Evolutionary conservation across 2,113 vertebrate genomes (phyloP).

Genomic region (Campylorhamphus procurvoides): DNA sequence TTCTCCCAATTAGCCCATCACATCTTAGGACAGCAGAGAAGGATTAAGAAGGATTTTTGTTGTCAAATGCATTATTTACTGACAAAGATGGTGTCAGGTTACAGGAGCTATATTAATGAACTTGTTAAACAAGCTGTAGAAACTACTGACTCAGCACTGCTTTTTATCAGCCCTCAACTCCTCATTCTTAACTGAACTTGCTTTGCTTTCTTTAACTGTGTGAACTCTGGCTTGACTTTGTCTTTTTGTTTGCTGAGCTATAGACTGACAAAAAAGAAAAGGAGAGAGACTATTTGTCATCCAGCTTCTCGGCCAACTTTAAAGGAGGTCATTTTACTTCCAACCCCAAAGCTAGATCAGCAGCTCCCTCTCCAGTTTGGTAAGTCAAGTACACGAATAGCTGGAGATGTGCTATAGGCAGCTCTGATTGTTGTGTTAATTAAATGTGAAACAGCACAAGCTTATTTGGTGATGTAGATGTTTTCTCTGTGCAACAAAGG

Average conservation of each 20-base stretch:
- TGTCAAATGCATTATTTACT: background rate
- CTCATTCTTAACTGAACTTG: background rate
- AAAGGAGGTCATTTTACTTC: conserved; percentile 81
- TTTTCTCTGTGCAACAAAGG: background rate
- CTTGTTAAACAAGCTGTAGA: background rate
- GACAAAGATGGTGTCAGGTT: background rate
- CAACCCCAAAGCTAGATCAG: conserved; percentile 78
- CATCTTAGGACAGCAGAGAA: background rate
- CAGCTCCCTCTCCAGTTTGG: conserved; percentile 85
- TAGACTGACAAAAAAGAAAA: conserved; percentile 79
- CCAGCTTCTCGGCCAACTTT: conserved; percentile 76
- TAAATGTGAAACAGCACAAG: background rate
- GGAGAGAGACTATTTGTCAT: conserved; percentile 82
- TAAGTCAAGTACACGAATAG: conserved; percentile 58
- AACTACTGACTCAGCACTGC: background rate
- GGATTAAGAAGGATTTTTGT: background rate
- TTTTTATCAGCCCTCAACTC: background rate
- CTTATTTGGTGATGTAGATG: background rate
- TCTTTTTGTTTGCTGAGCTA: conserved; percentile 61
- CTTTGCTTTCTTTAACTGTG: background rate
- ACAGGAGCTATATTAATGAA: background rate
- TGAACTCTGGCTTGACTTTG: conserved; percentile 46
- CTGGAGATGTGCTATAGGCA: background rate
- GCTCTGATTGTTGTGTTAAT: background rate
- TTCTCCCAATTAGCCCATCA: background rate